Evolutionary conservation across 2,113 vertebrate genomes (phyloP), one percentile per base, ranked within the genome.

Genomic region (Zootoca vivipara): DNA sequence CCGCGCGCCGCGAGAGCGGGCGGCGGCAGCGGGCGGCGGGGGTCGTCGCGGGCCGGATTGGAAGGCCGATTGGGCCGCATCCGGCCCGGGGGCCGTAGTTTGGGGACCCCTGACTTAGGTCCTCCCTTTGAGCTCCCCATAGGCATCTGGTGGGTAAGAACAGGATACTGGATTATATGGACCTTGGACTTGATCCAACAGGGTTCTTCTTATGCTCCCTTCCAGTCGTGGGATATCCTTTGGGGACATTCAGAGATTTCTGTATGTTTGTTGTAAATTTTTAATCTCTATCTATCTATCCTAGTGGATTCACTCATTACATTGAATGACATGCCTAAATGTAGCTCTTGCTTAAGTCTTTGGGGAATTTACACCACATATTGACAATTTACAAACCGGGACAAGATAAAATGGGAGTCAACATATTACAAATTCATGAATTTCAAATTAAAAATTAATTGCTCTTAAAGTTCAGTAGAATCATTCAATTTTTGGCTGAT

Each of bases 391-490:
- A 86, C 16, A 22, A 86, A 78, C n/a, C 33, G 38, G 85, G 75
- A 78, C 33, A 22, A 52, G 3, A 52, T 52, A 78, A 69, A 86
- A 78, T 52, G 75, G 62, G 62, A 35, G 69, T 78, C 85, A 86
- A 56, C 62, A n/a, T 20, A 33, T 78, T 86, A 78, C 62, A 86
- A 24, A 86, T 78, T 69, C 42, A 86, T 86, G 85, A 86, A 52
- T 22, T 69, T 33, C n/a, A 52, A 28, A 86, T 86, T 86, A 86
- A 86, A 86, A 46, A 86, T 86, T 86, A 78, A 86, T 86, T 8
- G 38, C 42, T 67, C 30, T 69, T 67, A 24, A 42, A 78, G n/a
- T 78, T 78, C 58, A 85, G 40, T 78, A 7, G 35, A 78, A 42
- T n/a, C 64, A 33, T 69, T 67, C 40, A 67, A 9, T 64, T 8